phyloP scores from a whole-genome alignment of 1,140 invertebrate species.

The Sipha flava region DNA sequence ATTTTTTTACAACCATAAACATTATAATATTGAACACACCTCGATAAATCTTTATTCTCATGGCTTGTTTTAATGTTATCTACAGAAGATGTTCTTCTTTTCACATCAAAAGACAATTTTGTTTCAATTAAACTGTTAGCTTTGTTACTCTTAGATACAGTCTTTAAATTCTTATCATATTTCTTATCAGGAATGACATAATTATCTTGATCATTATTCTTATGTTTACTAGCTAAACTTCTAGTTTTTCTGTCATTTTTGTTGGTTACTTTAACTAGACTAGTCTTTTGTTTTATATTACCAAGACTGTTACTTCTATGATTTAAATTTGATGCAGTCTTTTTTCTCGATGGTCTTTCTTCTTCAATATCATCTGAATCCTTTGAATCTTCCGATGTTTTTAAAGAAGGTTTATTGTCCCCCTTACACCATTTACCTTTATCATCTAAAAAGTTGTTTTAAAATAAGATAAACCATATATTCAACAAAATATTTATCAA shows the following conservation, averaged over 20 bases:
- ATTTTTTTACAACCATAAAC: background rate
- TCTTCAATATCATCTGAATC: constrained; percentile 4
- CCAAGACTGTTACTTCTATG: constrained; percentile 9
- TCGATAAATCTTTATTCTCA: background rate
- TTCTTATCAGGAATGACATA: constrained; percentile 32
- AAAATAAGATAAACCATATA: background rate
- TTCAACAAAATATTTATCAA: background rate
- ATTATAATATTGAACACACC: background rate
- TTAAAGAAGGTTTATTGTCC: constrained; percentile 3
- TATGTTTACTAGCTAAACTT: constrained; percentile 17
- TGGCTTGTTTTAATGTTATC: background rate
- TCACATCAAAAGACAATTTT: background rate
- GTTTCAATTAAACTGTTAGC: constrained; percentile 5
- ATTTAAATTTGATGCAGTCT: background rate
- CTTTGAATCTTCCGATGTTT: constrained; percentile 10
- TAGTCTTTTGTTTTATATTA: background rate
- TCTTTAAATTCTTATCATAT: constrained; percentile 35
- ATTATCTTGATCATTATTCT: constrained; percentile 15
- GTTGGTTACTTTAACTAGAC: background rate
- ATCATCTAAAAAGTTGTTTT: background rate
- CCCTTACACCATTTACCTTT: constrained; percentile 20
- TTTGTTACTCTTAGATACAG: background rate
- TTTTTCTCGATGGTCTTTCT: constrained; percentile 32
- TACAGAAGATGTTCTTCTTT: constrained; percentile 1
- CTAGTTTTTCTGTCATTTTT: constrained; percentile 22